Base-by-base conservation (phyloP, 2,113 vertebrate species). In the Scytalopus superciliaris region DNA sequence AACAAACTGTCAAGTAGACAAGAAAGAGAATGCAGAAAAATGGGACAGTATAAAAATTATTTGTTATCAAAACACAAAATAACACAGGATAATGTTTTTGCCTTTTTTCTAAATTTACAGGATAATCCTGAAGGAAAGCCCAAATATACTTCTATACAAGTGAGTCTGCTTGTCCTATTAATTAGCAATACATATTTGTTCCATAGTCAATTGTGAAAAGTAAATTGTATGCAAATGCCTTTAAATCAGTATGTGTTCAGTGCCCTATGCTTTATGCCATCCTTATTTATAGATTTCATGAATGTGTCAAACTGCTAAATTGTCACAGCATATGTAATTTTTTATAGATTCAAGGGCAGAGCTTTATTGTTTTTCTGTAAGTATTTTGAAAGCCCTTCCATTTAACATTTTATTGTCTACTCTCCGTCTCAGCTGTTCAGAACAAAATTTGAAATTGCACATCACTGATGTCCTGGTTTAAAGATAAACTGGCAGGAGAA, bases 91-190 rank as follows among this genome's bases (percentile, higher is more conserved):
- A 70, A 60, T 50, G 7, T 6, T 27, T 40, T 47, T 35, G 53
- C 7, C 62, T 19, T 60, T 83, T 44, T 64, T 47, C 39, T 92
- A 56, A 42, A 84, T 84, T 90, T 87, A 77, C 91, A 97, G 95
- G 86, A 28, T 45, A 72, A 86, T 31, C 30, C 73, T 40, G 47
- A 77, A 14, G 86, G 73, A 44, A 62, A 40, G 35, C 3, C 1
- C 24, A 80, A 24, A 31, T 79, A 92, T 42, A 64, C 5, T 52
- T 87, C 25, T 35, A 60, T 33, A 93, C 60, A 80, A 70, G 96
- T 97, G 87, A 95, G 96, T 92, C 23, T 90, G 10, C 15, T 68
- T 90, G 8, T 80, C 77, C 42, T 88, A 7, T 77, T 67, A 33
- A 70, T 89, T 45, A 70, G 28, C 23, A 69, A 50, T 57, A 25